These are phyloP conservation scores for Jaculus jaculus DNA, from an alignment of 2,113 vertebrate genomes.

Conservation along the genomic window DNA sequence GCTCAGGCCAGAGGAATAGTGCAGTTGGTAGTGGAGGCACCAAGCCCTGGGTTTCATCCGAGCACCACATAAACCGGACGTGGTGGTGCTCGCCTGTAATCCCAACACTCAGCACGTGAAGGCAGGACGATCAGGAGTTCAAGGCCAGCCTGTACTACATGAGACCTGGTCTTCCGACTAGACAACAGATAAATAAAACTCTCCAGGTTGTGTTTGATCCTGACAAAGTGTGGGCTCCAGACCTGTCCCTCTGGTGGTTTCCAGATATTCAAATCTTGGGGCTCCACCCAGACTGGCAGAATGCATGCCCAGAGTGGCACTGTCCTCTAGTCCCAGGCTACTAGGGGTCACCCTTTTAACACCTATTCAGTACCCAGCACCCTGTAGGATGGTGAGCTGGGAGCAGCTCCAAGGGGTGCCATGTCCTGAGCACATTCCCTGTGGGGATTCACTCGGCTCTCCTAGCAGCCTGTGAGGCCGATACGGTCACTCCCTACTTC, in stretches of 20 bases:
- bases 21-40: neutral
- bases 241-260: neutral
- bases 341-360: too few relatives aligned
- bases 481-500: neutral
- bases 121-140: neutral
- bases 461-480: neutral
- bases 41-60: neutral
- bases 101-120: neutral
- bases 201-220: neutral
- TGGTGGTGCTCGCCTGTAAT: too few relatives aligned
- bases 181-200: neutral
- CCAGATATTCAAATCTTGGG: too few relatives aligned
- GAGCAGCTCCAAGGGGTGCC: too few relatives aligned
- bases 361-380: neutral
- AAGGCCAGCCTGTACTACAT: neutral
- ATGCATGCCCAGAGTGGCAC: neutral
- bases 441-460: accelerated
- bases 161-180: neutral
- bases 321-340: neutral
- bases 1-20: neutral
- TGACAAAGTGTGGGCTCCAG: neutral
- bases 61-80: neutral
- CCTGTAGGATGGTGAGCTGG: too few relatives aligned
- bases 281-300: neutral
- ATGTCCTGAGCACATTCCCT: neutral